Evolutionary conservation across 2,888 invertebrate genomes (phyloP).

Genomic region (Amiota minor): DNA sequence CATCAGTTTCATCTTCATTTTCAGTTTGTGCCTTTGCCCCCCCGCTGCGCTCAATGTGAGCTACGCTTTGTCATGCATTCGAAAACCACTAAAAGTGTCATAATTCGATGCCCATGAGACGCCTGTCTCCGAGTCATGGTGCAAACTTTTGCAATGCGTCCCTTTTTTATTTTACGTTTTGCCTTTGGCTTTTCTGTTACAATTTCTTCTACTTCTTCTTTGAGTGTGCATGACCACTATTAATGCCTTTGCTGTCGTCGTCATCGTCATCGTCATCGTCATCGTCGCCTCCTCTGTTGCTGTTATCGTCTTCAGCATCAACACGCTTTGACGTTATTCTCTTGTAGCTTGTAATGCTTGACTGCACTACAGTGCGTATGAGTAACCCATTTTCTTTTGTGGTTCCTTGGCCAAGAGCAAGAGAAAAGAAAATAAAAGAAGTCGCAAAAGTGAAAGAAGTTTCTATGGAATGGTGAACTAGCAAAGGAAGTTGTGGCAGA

Average conservation of each 20-base stretch:
- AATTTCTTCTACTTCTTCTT: too few relatives aligned
- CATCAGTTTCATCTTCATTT: neutral
- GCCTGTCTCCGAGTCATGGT: constrained; percentile 55
- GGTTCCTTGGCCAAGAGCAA: neutral
- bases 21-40: neutral
- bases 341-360: too few relatives aligned
- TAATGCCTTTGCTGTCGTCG: too few relatives aligned
- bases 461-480: neutral
- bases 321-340: too few relatives aligned
- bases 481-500: neutral
- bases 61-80: constrained; percentile 34
- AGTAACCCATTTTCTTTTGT: constrained; percentile 39
- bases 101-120: constrained; percentile 72
- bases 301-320: too few relatives aligned
- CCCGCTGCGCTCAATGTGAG: neutral
- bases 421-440: too few relatives aligned
- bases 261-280: neutral
- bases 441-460: neutral
- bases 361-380: constrained; percentile 49
- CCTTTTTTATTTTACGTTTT: neutral
- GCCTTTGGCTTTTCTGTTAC: neutral
- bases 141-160: constrained; percentile 26
- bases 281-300: neutral
- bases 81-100: constrained; percentile 67
- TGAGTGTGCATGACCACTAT: too few relatives aligned